Evolutionary conservation across 2,113 vertebrate genomes (phyloP), one percentile per base, ranked within the genome.

Genomic region (Rhinoderma darwinii): DNA sequence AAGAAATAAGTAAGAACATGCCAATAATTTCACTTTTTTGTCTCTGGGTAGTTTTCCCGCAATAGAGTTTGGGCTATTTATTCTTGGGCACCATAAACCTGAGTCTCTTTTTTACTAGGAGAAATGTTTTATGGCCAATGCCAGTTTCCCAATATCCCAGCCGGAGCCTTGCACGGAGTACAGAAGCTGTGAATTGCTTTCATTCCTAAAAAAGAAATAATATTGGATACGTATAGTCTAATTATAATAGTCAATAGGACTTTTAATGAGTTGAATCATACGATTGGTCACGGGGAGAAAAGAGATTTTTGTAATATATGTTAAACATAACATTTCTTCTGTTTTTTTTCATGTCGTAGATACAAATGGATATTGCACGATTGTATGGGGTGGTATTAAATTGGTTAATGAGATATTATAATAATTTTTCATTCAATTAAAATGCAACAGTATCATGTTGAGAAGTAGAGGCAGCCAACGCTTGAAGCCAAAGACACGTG

Each of bases 1-100:
- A 86, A 86, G 85, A 82, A 86, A 86, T 86, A 86, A 86, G 77
- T 86, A 50, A 51, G 44, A 86, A 74, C 66, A 82, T 72, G 63
- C 78, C 85, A 81, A 81, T 86, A 82, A 86, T 86, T 86, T 81
- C 63, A 80, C 32, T 72, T 81, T 86, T 86, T 81, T 56, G 77
- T 73, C 78, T 72, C 74, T 27, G 25, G 84, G 43, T 81, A 56
- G 76, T 81, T 80, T 81, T 63, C 25, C 51, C 3, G 76, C 85
- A 43, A 30, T 25, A 82, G 35, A 56, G 39, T 54, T 51, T 79
- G 41, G 61, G 76, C 84, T 44, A 86, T 79, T 79, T 80, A 68
- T 86, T 70, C 44, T 35, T 85, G 18, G 37, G 56, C 39, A 66
- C 54, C 73, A 85, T 85, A 85, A 77, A 85, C 72, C 72, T 25